Base-by-base conservation (phyloP, 2,888 invertebrate species). In the Pammene aurita region DNA sequence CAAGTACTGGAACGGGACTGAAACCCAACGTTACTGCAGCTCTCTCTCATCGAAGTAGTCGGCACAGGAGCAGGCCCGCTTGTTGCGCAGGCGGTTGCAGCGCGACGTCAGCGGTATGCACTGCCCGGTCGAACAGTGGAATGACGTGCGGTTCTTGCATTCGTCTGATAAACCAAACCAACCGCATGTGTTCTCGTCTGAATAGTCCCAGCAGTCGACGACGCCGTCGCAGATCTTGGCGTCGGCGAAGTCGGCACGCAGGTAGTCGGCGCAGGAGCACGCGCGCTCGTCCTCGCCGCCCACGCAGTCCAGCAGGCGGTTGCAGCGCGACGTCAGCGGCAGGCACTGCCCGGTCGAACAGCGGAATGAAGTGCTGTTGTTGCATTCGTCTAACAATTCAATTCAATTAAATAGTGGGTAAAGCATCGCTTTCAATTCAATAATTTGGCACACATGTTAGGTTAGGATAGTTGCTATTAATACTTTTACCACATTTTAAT, bases 211-310 rank as follows among this genome's bases (percentile, higher is more conserved):
- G 78, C 96, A 96, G 79, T 96, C 96, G 0, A 96, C 94, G 35
- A 95, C 93, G 1, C 96, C 96, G 77, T 96, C 96, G 80, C 96
- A 96, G 61, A 96, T 95, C 84, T 96, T 96, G 13, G 95, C 93
- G 71, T 94, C 90, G 0, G 96, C 91, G 73, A 94, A 94, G 78
- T 96, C 96, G 0, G 95, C 94, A 67, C 93, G 93, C 52, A 96
- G 84, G 77, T 95, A 96, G 84, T 96, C 96, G 9, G 96, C 96
- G 81, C 96, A 96, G 18, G 95, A 94, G 80, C 96, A 96, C 66
- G 94, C 94, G 38, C 92, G 91, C 80, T 96, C 96, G 79, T 96
- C 96, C 72, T 95, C 94, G 0, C 95, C 95, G 71, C 94, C 94
- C 7, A 93, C 85, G 74, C 96, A 96, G 78, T 96, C 96, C 35